These are phyloP conservation scores for Stomatorhinus ivindoensis DNA, from an alignment of 2,113 vertebrate species.

Conservation along the genomic window DNA sequence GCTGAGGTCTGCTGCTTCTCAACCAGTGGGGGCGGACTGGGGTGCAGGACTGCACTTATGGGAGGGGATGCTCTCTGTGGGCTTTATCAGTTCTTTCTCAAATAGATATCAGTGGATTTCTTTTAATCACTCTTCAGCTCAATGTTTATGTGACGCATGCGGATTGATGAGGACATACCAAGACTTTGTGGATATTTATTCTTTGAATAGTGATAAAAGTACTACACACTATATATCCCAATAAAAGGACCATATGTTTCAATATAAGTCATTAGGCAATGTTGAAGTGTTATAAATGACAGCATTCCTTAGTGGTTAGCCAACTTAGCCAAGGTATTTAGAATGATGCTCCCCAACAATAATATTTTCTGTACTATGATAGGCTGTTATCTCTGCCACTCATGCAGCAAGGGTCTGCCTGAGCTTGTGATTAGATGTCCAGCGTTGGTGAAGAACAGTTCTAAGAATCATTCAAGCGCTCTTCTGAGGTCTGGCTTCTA, in stretches of 20 bases:
- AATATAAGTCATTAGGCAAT: background rate
- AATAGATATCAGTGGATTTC: background rate
- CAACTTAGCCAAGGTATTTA: background rate
- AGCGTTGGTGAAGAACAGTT: conserved; percentile 20
- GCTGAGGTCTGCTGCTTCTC: background rate
- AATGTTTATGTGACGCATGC: background rate
- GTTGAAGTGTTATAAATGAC: background rate
- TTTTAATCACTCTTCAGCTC: background rate
- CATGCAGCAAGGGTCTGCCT: background rate
- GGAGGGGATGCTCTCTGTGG: background rate
- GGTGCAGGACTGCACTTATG: background rate
- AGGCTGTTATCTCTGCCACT: conserved; percentile 11
- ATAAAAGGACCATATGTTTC: background rate
- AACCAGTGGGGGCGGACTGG: background rate
- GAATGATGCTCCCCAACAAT: background rate
- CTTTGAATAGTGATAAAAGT: background rate
- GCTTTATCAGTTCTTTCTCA: background rate
- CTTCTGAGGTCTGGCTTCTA: background rate
- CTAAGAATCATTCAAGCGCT: conserved; percentile 10
- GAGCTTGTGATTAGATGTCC: conserved; percentile 20
- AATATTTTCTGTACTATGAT: background rate
- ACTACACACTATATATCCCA: background rate
- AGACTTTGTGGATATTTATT: background rate
- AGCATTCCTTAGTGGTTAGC: background rate
- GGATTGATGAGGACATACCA: background rate